Percentiles rank a stretch among this genome's conserved stretches.
These are phyloP conservation scores for Ovis canadensis DNA, from an alignment of 2,113 vertebrate species.

Conservation along the genomic window DNA sequence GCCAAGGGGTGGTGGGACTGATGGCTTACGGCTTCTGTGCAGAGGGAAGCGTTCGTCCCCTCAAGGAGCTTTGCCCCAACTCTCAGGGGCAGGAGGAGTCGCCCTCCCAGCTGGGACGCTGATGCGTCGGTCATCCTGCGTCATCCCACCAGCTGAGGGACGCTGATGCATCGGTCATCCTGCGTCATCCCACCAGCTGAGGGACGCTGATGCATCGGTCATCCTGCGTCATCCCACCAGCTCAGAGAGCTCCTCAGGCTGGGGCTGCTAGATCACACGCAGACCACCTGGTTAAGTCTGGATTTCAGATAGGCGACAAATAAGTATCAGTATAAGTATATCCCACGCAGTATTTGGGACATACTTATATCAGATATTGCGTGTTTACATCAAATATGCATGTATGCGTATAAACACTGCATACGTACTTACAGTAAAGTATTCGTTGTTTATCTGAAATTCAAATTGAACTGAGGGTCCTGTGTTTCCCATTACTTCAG, in stretches of 20 bases:
- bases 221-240: neutral
- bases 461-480: neutral
- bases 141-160: no score
- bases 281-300: neutral
- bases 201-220: accelerated
- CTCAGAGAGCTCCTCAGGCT: neutral
- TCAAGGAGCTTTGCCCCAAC: neutral
- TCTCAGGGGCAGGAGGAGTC: no score
- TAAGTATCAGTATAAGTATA: neutral
- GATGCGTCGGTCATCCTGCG: neutral
- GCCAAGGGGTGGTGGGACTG: neutral
- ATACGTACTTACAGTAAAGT: neutral
- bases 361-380: neutral
- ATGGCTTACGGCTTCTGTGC: neutral
- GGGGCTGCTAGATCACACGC: neutral
- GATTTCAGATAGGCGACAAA: neutral
- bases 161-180: accelerated
- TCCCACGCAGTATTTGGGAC: neutral
- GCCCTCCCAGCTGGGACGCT: neutral
- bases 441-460: neutral
- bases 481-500: neutral
- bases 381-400: neutral
- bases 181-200: neutral
- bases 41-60: neutral
- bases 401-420: accelerated